Base-by-base conservation (phyloP, 1,140 invertebrate genomes). In the Brachionus sp. region DNA sequence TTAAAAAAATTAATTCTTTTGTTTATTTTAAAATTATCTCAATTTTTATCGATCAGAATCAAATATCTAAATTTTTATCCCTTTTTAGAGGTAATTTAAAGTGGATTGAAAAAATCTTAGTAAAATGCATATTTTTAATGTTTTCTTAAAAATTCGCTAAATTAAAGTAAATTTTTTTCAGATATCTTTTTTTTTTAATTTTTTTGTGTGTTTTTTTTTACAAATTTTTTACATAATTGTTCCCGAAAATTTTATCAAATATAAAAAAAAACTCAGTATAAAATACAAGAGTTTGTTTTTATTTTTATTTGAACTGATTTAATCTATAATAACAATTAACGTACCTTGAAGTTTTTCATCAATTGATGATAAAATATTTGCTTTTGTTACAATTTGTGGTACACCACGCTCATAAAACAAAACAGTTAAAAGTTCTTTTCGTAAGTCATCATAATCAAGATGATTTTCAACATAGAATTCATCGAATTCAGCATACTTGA, bases 381-480 rank as follows among this genome's bases (percentile, higher is more conserved):
- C 35, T 42, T 42, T 73, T 39, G 37, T 44, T 12, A 46, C 37
- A 73, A 0, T 44, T 44, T 16, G n/a, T 73, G 68, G 68, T 25
- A 73, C 16, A 23, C n/a, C 23, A 9, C 23, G 37, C 7, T 73
- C 68, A 73, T 16, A 73, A 73, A 42, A 73, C 39, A 73, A 73
- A 44, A 73, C 23, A 6, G 44, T 19, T 44, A 73, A 73, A 42
- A 73, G 37, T 16, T 73, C 68, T 73, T 73, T 73, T 44, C 68
- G 68, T 44, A 73, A 73, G 7, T 73, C 68, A 42, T 73, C 68
- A 73, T 73, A 73, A 23, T 73, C 37, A 73, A 73, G 68, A 73
- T 73, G 37, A 73, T 73, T 73, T 44, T 73, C 68, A 73, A 44
- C 37, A 73, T 44, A 73, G 37, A 23, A 42, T 39, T 73, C 16